phyloP scores from a whole-genome alignment of 2,113 vertebrate genomes.

The Loxodonta africana region DNA sequence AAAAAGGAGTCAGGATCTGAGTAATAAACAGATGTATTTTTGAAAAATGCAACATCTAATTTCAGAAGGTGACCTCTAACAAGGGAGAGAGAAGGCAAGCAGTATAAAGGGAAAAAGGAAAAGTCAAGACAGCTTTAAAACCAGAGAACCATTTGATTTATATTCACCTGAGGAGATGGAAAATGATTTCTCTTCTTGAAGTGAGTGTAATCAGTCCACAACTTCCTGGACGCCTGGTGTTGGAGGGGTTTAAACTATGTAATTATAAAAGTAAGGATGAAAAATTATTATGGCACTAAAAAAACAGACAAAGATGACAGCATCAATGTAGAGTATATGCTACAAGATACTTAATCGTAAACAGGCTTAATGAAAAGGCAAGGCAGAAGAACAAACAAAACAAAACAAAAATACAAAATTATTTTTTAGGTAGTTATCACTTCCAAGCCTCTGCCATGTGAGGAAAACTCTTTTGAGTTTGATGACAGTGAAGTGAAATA shows the following conservation, averaged over 20 bases:
- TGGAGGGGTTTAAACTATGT: background rate
- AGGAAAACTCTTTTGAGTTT: background rate
- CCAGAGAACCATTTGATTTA: conserved; percentile 43
- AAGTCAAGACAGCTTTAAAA: conserved; percentile 27
- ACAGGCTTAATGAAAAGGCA: background rate
- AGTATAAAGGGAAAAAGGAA: background rate
- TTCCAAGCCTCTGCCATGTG: background rate
- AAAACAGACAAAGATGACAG: background rate
- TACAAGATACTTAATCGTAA: background rate
- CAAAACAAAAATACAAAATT: background rate
- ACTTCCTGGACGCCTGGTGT: background rate
- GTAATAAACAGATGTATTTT: background rate
- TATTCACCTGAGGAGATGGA: conserved; percentile 42
- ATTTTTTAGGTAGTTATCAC: background rate
- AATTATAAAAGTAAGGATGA: conserved; percentile 45
- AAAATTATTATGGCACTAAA: conserved; percentile 45
- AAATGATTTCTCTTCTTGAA: conserved; percentile 71
- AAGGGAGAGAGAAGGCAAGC: background rate
- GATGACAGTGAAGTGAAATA: background rate
- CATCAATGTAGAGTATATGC: too few relatives aligned
- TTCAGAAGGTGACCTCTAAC: conserved; percentile 47
- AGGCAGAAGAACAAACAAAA: background rate
- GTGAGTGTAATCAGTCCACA: conserved; percentile 28
- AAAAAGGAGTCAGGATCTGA: background rate
- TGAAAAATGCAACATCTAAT: background rate